Evolutionary conservation across 1,140 invertebrate species (phyloP).

Genomic region (Cephus cinctus): DNA sequence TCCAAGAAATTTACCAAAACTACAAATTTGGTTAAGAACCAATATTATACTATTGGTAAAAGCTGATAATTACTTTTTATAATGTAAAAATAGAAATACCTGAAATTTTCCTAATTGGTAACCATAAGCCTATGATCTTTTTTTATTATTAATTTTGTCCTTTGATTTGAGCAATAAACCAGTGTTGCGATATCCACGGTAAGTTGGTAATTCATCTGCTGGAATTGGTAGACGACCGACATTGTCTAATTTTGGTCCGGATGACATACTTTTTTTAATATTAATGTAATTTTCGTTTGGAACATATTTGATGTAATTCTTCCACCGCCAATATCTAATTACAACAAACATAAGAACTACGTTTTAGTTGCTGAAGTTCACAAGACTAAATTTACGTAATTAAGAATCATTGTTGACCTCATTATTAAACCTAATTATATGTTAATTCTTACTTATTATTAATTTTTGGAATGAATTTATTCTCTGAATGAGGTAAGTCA

Average conservation of each 20-base stretch:
- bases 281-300: constrained; percentile 11
- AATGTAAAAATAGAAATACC: neutral
- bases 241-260: constrained; percentile 15
- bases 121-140: neutral
- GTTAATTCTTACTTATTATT: neutral
- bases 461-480: constrained; percentile 10
- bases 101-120: constrained; percentile 1
- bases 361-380: neutral
- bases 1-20: constrained; percentile 75
- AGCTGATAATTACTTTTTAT: constrained; percentile 3
- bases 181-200: constrained; percentile 3
- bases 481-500: constrained; percentile 6
- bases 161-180: neutral
- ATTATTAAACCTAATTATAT: neutral
- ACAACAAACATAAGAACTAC: neutral
- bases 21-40: constrained; percentile 57
- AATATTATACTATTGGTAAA: constrained; percentile 5
- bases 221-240: constrained; percentile 14
- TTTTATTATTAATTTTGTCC: neutral
- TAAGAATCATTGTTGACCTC: neutral
- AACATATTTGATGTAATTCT: constrained; percentile 18
- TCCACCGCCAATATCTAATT: constrained; percentile 18
- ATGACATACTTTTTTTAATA: constrained; percentile 20
- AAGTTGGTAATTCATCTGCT: constrained; percentile 6
- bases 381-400: neutral